phyloP scores from a whole-genome alignment of 2,113 vertebrate species.

The Rhinolophus sinicus region DNA sequence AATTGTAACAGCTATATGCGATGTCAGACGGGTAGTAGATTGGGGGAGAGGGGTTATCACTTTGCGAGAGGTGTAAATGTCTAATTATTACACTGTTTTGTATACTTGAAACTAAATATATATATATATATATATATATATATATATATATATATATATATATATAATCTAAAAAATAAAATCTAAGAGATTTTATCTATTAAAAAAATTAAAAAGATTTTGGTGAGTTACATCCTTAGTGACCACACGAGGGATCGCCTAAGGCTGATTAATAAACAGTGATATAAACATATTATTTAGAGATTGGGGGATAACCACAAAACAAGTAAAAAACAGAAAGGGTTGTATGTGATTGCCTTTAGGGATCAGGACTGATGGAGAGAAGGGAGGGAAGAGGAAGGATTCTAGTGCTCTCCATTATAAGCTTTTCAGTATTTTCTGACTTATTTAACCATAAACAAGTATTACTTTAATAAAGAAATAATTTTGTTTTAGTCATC shows the following conservation, averaged over 20 bases:
- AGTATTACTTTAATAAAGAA: not conserved
- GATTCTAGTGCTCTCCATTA: not conserved
- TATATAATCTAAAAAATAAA: too few species aligned
- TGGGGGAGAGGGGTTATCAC: too few species aligned
- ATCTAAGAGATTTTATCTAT: too few species aligned
- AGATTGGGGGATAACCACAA: not conserved
- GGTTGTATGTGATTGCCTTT: not conserved
- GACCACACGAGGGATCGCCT: not conserved
- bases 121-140: too few species aligned
- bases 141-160: too few species aligned
- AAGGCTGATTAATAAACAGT: not conserved
- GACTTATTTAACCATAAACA: not conserved
- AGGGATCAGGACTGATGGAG: not conserved
- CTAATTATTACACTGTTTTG: too few species aligned
- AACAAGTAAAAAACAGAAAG: not conserved
- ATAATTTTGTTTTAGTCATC: not conserved
- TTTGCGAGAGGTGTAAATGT: too few species aligned
- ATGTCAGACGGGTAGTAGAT: too few species aligned
- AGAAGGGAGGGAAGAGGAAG: not conserved
- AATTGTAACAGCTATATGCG: too few species aligned
- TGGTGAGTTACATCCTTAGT: not conserved
- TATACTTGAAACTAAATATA: too few species aligned
- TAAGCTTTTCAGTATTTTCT: not conserved
- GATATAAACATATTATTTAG: not conserved
- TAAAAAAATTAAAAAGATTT: not conserved